Base-by-base conservation (phyloP, 2,888 invertebrate species). In the Amiota communis region DNA sequence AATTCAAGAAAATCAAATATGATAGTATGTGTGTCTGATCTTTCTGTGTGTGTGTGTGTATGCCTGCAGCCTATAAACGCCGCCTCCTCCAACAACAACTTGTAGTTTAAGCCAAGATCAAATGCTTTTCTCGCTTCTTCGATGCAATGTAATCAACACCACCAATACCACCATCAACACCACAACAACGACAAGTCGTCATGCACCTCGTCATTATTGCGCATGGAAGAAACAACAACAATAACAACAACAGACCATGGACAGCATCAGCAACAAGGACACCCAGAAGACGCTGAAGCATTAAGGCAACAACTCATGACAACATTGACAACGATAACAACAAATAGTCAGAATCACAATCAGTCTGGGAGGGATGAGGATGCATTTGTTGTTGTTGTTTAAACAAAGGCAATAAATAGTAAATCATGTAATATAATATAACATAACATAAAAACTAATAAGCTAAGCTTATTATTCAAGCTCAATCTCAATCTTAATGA, bases 21-120 rank as follows among this genome's bases (percentile, higher is more conserved):
- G 17, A 11, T 17, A 20, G 49, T 49, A 49, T 67, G 67, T 67
- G 20, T 67, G 67, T 47, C 17, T 49, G 9, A 48, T 17, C 67
- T 49, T 15, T 67, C 67, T 10, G 49, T 49, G 47, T 67, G 12
- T 67, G 67, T 49, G 49, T 67, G 15, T 67, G 67, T 48, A 17
- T 67, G 67, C 49, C 20, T 64, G 64, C 47, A 47, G 49, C 49
- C 53, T 23, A 6, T 17, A 53, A 53, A 57, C 57, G 17, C 57
- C 57, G 13, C 15, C 17, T 20, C 17, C 57, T 15, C 15, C 53
- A 53, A n/a, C 36, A 53, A n/a, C 36, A 36, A 36, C 36, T 36
- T 36, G 36, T 53, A 53, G 53, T 53, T 53, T 53, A 53, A 53
- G 53, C n/a, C 53, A 53, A 53, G 53, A n/a, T n/a, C 13, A 53